Base-by-base conservation (phyloP, 2,888 invertebrate species). In the Colostygia pectinataria region DNA sequence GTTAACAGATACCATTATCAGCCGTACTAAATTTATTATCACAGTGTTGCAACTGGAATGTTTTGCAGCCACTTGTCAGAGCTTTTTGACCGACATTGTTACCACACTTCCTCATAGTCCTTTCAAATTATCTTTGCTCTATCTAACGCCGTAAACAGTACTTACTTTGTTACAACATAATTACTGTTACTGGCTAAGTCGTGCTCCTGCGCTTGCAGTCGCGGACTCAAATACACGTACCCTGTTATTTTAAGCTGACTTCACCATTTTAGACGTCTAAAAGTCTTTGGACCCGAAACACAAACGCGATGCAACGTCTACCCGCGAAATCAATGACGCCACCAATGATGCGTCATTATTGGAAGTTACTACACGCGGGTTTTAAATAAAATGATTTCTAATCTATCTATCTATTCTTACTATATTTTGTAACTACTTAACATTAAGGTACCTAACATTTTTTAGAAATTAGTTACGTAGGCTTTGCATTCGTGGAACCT, bases 141-240 rank as follows among this genome's bases (percentile, higher is more conserved):
- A 52, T 50, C 44, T 51, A 33, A 18, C 13, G 12, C 36, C 45
- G 18, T 31, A 40, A 40, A 34, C 59, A 43, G 23, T 32, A 24
- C 31, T 39, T 25, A 34, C 36, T 53, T 55, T 67, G 69, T 66
- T 61, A 58, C 61, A 63, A 59, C 58, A 59, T 65, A 74, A 74
- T 74, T 67, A 60, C 57, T 28, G 52, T 54, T 58, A 51, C 55
- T 53, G 42, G 29, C 36, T 41, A 27, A 60, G 57, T 65, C 71
- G 71, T 69, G 66, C 64, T 52, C 32, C 51, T 46, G 46, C 41
- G 23, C 43, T 39, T 27, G 23, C 15, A 14, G 20, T 5, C 20
- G 29, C n/a, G 18, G 27, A 14, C 50, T 31, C 14, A 0, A 5
- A 42, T 42, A 34, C 34, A n/a, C 10, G 39, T 18, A 36, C 34